A percentile compares a stretch with the other conserved stretches of the same genome.
phyloP scores from a whole-genome alignment of 1,140 invertebrate genomes.

The Adelges cooleyi region DNA sequence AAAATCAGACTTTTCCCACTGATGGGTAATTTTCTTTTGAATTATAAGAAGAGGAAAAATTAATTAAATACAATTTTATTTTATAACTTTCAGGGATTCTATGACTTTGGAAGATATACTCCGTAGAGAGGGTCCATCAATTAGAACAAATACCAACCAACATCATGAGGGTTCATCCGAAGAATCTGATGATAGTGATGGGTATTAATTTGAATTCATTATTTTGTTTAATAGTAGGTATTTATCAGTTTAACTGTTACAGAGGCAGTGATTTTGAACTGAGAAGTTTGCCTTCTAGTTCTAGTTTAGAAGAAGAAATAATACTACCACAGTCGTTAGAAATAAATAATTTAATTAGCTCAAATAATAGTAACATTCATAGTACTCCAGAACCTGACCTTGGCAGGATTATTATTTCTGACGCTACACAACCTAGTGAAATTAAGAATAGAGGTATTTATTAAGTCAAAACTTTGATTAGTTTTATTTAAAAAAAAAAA shows the following conservation, averaged over 20 bases:
- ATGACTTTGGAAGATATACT: slow-evolving; percentile 2
- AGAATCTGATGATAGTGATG: background rate
- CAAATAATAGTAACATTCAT: background rate
- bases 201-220: background rate
- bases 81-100: background rate
- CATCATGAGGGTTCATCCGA: background rate
- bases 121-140: background rate
- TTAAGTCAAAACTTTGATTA: too few species aligned
- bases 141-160: background rate
- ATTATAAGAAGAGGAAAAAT: too few species aligned
- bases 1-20: background rate
- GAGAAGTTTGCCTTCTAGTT: background rate
- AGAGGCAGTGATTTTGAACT: background rate
- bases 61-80: too few species aligned
- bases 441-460: background rate
- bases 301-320: background rate
- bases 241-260: background rate
- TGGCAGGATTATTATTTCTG: background rate
- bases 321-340: background rate
- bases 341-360: background rate
- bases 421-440: background rate
- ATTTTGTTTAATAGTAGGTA: background rate
- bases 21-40: background rate
- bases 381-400: background rate
- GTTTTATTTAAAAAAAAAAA: too few species aligned